Conservation (phyloP, 2,888 invertebrate genomes). For the Orchesellides sinensis region DNA sequence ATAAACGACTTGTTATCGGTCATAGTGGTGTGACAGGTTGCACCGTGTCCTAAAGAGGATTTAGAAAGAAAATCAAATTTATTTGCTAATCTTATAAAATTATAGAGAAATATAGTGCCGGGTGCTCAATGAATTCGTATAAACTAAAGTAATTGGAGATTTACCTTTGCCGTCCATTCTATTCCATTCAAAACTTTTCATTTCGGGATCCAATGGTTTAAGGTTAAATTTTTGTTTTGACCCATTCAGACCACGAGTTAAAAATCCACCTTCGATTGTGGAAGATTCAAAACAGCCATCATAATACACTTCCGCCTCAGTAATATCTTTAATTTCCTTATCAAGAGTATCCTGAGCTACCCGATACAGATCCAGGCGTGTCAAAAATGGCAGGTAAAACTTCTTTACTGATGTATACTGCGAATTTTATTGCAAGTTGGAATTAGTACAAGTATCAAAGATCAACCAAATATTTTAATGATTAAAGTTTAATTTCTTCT, state of each 20-base stretch:
- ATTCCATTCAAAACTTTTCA: background rate
- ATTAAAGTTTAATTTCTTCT: background rate
- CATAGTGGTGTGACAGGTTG: background rate
- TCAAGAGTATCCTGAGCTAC: background rate
- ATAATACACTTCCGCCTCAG: no score
- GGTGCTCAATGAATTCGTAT: no score
- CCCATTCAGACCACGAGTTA: background rate
- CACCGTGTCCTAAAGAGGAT: background rate
- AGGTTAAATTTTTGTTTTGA: background rate
- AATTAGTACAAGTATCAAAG: no score
- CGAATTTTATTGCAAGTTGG: no score
- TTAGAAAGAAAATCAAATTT: background rate
- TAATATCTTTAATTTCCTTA: conserved; percentile 2
- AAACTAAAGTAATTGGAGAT: no score
- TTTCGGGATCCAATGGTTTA: background rate
- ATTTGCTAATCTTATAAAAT: background rate
- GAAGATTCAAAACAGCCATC: background rate
- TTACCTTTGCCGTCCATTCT: background rate
- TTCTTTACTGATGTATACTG: background rate
- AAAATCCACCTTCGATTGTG: background rate
- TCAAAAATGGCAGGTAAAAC: background rate
- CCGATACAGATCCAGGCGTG: background rate
- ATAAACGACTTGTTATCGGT: background rate
- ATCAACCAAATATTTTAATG: background rate
- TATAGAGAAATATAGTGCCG: background rate